Percentiles rank a stretch among this genome's conserved stretches.
Evolutionary conservation across 1,140 invertebrate species (phyloP).

Genomic region (Drusus annulatus): DNA sequence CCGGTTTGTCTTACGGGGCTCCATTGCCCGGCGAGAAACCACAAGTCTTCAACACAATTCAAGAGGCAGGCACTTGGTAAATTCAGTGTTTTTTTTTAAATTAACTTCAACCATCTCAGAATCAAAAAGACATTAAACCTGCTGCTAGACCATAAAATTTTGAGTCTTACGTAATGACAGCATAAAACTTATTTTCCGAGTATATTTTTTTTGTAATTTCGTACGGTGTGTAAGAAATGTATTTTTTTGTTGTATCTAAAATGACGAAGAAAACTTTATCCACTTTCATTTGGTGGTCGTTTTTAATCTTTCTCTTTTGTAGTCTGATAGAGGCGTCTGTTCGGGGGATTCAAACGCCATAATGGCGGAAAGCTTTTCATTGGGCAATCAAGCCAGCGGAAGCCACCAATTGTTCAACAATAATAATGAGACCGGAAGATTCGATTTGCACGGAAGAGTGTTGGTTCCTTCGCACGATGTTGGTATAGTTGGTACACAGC

Average conservation of each 20-base stretch:
- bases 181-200: background rate
- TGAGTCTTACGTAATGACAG: background rate
- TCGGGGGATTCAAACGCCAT: conserved; percentile 21
- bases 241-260: background rate
- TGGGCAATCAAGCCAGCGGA: conserved; percentile 55
- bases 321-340: conserved; percentile 2
- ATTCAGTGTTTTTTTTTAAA: background rate
- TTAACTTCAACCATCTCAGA: conserved; percentile 4
- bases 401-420: conserved; percentile 51
- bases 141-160: background rate
- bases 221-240: background rate
- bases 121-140: background rate
- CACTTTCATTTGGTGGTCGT: conserved; percentile 14
- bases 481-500: too few species aligned
- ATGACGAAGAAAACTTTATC: background rate
- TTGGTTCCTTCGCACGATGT: background rate
- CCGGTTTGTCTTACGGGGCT: conserved; percentile 35
- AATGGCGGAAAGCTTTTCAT: conserved; percentile 54
- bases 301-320: conserved; percentile 18
- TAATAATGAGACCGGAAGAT: conserved; percentile 57
- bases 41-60: conserved; percentile 5
- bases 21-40: conserved; percentile 14
- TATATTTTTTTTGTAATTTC: too few species aligned
- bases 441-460: conserved; percentile 49
- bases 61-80: conserved; percentile 25